These are phyloP conservation scores for Iphiclides podalirius DNA, from an alignment of 2,888 invertebrate species.

Conservation along the genomic window DNA sequence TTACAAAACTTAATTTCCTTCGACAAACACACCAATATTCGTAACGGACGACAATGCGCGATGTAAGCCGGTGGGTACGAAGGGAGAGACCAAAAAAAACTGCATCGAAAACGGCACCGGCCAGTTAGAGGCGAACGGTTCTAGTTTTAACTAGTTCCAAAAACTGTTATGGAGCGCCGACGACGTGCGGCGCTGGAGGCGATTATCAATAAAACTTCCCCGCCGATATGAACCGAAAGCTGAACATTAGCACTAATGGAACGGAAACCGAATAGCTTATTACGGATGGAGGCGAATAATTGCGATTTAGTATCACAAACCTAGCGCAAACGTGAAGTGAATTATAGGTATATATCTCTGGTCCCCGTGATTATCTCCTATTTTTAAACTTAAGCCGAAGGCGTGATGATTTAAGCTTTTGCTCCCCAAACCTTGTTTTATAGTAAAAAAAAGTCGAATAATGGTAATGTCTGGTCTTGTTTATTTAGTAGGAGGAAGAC, in stretches of 20 bases:
- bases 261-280: background rate
- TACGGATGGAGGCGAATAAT: background rate
- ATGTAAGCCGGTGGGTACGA: background rate
- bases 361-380: too few relatives aligned
- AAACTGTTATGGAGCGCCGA: constrained; percentile 10
- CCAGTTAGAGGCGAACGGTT: constrained; percentile 1
- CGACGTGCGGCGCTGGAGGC: background rate
- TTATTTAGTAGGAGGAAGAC: too few relatives aligned
- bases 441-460: too few relatives aligned
- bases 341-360: too few relatives aligned
- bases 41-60: background rate
- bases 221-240: constrained; percentile 1
- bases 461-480: too few relatives aligned
- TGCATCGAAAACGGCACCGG: background rate
- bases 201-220: constrained; percentile 10
- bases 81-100: background rate
- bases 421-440: too few relatives aligned
- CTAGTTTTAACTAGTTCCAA: constrained; percentile 14
- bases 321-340: too few relatives aligned
- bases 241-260: background rate
- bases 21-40: background rate
- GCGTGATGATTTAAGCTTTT: too few relatives aligned
- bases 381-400: too few relatives aligned
- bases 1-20: background rate
- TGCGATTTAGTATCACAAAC: too few relatives aligned